phyloP scores from a whole-genome alignment of 2,797 vertebrate genomes.

The Chromobotia macracanthus region DNA sequence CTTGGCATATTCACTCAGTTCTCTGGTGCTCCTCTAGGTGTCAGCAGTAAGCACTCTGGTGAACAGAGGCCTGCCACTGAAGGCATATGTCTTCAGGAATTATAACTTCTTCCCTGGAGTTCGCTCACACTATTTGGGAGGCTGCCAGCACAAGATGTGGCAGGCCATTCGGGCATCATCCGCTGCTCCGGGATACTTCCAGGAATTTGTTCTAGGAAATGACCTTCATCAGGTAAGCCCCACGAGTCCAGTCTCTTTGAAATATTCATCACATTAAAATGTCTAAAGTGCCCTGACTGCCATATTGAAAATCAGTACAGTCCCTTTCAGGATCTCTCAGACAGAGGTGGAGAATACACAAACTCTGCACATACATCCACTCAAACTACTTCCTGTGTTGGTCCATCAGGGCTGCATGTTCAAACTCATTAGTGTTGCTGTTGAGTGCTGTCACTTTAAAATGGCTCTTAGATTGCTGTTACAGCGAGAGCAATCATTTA shows the following conservation, averaged over 20 bases:
- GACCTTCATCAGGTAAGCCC: constrained; percentile 91
- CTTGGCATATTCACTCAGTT: neutral
- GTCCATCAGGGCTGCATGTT: neutral
- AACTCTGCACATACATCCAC: neutral
- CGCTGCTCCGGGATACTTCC: constrained; percentile 94
- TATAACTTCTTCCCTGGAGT: constrained; percentile 90
- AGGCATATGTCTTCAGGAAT: constrained; percentile 94
- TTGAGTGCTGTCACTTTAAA: neutral
- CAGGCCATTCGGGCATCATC: constrained; percentile 95
- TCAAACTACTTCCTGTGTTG: constrained; percentile 16
- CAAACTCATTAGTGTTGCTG: constrained; percentile 2
- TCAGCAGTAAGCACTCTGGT: constrained; percentile 95
- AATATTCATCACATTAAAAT: neutral
- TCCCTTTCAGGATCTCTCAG: neutral
- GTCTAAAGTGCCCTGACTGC: neutral
- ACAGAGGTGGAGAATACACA: neutral
- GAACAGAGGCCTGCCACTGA: constrained; percentile 88
- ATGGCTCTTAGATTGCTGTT: neutral
- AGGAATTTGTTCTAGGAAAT: constrained; percentile 88
- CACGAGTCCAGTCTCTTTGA: neutral
- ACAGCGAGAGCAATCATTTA: constrained; percentile 1
- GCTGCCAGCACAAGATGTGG: constrained; percentile 95
- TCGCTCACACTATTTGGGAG: constrained; percentile 87
- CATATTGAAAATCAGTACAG: neutral
- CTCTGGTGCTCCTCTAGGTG: constrained; percentile 80